Conservation (phyloP, 2,113 vertebrate genomes). For the Corvus moneduloides region DNA sequence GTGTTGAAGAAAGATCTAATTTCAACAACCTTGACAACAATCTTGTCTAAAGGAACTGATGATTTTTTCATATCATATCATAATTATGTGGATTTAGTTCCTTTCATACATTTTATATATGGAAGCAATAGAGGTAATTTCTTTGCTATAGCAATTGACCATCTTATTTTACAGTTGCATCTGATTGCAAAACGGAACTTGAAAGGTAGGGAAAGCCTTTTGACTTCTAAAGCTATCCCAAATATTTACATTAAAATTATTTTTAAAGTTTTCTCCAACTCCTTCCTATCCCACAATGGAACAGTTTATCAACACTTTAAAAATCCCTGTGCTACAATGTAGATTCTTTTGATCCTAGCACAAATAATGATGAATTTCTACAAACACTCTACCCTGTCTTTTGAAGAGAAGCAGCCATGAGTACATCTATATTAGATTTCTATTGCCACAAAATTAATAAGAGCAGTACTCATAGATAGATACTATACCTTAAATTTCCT, state of each 20-base stretch:
- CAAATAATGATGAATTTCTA: not conserved
- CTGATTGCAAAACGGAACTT: not conserved
- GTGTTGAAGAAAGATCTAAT: not conserved
- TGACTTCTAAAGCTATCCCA: not conserved
- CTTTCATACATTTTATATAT: not conserved
- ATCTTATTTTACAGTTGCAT: not conserved
- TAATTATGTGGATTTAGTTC: not conserved
- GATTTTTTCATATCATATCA: not conserved
- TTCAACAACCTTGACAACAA: not conserved
- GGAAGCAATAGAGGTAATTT: not conserved
- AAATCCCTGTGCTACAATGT: not conserved
- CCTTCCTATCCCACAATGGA: not conserved
- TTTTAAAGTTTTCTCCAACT: not conserved
- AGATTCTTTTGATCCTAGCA: not conserved
- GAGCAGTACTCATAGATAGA: not conserved
- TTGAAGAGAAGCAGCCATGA: not conserved
- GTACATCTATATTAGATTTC: not conserved
- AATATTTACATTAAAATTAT: not conserved
- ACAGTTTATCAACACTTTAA: not conserved
- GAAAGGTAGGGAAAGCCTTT: not conserved
- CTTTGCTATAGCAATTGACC: not conserved
- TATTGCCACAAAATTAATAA: constrained; percentile 22
- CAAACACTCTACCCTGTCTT: not conserved
- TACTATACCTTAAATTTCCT: constrained; percentile 27
- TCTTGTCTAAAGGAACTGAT: not conserved